A percentile compares a stretch with the other conserved stretches of the same genome.
phyloP scores from a whole-genome alignment of 2,797 vertebrate species.

The Rhinatrema bivittatum region DNA sequence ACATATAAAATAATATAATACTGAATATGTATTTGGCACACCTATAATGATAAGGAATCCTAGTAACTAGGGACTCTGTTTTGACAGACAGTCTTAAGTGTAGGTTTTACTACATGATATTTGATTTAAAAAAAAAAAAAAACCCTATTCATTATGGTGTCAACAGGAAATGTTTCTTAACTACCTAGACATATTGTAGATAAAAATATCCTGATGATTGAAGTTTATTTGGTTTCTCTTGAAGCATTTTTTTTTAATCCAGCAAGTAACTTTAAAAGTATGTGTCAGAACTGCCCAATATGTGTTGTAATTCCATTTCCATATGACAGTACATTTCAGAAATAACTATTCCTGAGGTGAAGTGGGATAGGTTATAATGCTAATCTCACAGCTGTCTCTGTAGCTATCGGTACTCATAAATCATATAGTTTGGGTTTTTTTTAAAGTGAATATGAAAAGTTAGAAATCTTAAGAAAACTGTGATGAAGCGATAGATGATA shows the following conservation, averaged over 20 bases:
- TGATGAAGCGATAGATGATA: conserved; percentile 41
- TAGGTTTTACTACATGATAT: too few relatives aligned
- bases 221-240: too few relatives aligned
- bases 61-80: too few relatives aligned
- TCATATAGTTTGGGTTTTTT: conserved; percentile 40
- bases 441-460: conserved; percentile 35
- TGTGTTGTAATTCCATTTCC: conserved; percentile 26
- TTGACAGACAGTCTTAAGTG: too few relatives aligned
- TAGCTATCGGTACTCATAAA: conserved; percentile 35
- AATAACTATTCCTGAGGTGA: conserved; percentile 24
- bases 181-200: too few relatives aligned
- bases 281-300: conserved; percentile 13
- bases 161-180: too few relatives aligned
- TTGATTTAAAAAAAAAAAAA: too few relatives aligned
- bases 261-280: conserved; percentile 16
- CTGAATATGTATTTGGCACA: too few relatives aligned
- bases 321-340: conserved; percentile 23
- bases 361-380: conserved; percentile 22
- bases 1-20: too few relatives aligned
- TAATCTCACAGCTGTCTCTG: conserved; percentile 42
- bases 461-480: conserved; percentile 45
- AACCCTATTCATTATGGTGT: too few relatives aligned
- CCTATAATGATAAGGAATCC: too few relatives aligned
- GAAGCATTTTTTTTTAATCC: not conserved
- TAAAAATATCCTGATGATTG: too few relatives aligned